These are phyloP conservation scores for Parasteatoda tepidariorum DNA, from an alignment of 1,140 invertebrate species.

Conservation along the genomic window DNA sequence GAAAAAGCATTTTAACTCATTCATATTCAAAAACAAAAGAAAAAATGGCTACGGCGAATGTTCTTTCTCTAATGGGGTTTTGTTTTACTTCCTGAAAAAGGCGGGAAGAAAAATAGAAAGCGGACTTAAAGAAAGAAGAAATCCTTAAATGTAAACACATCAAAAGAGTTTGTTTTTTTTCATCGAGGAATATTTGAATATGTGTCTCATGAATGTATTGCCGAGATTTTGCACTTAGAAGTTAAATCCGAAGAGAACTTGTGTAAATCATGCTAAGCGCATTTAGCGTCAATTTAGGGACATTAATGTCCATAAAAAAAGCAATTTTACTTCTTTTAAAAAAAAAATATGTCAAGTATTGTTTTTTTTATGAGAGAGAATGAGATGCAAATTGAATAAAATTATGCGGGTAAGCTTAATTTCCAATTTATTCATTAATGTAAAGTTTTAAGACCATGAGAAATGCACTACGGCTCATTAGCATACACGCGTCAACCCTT, in stretches of 20 bases:
- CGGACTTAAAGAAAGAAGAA: not conserved
- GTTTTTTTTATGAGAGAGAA: not conserved
- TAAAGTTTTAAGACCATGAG: too few species aligned
- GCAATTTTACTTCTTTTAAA: not conserved
- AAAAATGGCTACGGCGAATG: not conserved
- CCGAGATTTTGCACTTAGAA: not conserved
- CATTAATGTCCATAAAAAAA: not conserved
- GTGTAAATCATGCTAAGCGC: not conserved
- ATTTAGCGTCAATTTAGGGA: not conserved
- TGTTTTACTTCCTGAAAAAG: not conserved
- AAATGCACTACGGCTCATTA: too few species aligned
- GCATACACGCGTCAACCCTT: too few species aligned
- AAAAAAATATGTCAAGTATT: not conserved
- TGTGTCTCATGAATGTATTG: conserved; percentile 3
- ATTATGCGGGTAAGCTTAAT: too few species aligned
- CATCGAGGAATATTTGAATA: conserved; percentile 4
- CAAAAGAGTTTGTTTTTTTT: not conserved
- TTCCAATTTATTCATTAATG: too few species aligned
- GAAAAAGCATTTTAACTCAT: not conserved
- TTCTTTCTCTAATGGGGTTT: not conserved
- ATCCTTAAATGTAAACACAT: not conserved
- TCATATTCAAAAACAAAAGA: not conserved
- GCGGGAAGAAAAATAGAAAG: not conserved
- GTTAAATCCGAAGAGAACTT: conserved; percentile 10
- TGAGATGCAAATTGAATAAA: not conserved